Percentiles rank a stretch among this genome's conserved stretches.
These are phyloP conservation scores for Regulus satrapa DNA, from an alignment of 2,113 vertebrate genomes.

Conservation along the genomic window DNA sequence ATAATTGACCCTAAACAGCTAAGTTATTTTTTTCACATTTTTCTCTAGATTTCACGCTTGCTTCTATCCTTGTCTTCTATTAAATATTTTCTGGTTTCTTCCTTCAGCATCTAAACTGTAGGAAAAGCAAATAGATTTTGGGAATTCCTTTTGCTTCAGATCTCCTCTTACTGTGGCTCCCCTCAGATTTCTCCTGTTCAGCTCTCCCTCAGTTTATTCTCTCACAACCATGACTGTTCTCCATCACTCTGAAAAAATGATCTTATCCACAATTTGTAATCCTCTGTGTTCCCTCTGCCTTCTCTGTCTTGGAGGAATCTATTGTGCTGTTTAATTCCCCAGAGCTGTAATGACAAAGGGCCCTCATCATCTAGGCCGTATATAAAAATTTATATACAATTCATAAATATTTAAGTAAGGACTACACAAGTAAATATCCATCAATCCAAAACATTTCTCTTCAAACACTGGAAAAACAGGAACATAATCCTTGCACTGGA, in stretches of 20 bases:
- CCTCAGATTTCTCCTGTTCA: neutral
- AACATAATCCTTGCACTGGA: neutral
- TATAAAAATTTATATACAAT: neutral
- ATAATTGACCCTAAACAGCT: neutral
- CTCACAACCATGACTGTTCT: neutral
- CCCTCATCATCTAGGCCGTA: neutral
- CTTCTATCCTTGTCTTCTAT: neutral
- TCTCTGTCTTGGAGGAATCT: neutral
- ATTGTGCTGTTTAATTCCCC: neutral
- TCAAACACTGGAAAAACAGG: neutral
- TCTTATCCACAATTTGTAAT: neutral
- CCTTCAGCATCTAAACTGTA: neutral
- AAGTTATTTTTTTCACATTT: neutral
- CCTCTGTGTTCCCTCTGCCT: neutral
- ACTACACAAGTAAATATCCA: neutral
- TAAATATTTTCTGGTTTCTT: neutral
- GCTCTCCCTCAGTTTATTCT: neutral
- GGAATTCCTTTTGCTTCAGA: neutral
- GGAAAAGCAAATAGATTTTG: neutral
- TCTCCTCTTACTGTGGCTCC: neutral
- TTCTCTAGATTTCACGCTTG: neutral
- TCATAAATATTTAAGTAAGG: neutral
- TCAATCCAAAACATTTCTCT: neutral
- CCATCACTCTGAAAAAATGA: neutral
- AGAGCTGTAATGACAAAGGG: neutral